These are phyloP conservation scores for Formica aserva DNA, from an alignment of 2,888 invertebrate species.

Conservation along the genomic window DNA sequence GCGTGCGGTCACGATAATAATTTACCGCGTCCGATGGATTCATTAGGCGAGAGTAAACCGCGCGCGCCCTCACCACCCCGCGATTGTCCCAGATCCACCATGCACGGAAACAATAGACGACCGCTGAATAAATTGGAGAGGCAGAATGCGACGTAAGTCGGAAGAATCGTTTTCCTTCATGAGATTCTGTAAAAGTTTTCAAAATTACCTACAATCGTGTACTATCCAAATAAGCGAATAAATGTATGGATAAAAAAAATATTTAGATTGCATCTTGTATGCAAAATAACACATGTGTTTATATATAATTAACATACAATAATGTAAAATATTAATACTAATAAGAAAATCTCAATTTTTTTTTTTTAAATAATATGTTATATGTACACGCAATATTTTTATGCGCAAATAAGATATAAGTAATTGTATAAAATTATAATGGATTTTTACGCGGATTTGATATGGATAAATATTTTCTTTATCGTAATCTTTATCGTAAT, in stretches of 20 bases:
- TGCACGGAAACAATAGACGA: conserved; percentile 15
- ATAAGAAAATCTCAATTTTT: not conserved
- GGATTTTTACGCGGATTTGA: not conserved
- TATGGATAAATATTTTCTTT: not conserved
- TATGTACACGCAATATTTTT: not conserved
- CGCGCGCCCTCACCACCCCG: not conserved
- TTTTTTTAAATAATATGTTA: no score
- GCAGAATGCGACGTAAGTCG: not conserved
- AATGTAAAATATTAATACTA: not conserved
- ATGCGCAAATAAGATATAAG: not conserved
- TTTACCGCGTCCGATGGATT: conserved; percentile 53
- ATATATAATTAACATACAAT: not conserved
- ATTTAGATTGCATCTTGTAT: not conserved
- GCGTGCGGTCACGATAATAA: conserved; percentile 46
- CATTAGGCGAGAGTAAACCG: conserved; percentile 33
- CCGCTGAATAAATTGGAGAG: conserved; percentile 28
- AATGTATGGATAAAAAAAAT: not conserved
- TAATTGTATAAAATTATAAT: not conserved
- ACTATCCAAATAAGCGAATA: not conserved
- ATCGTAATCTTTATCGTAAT: not conserved
- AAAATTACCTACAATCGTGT: not conserved
- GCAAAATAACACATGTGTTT: not conserved
- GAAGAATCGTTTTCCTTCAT: not conserved
- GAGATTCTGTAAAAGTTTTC: not conserved
- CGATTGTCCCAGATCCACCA: conserved; percentile 55